phyloP scores from a whole-genome alignment of 1,140 invertebrate genomes.

The Zaprionus ghesquierei region DNA sequence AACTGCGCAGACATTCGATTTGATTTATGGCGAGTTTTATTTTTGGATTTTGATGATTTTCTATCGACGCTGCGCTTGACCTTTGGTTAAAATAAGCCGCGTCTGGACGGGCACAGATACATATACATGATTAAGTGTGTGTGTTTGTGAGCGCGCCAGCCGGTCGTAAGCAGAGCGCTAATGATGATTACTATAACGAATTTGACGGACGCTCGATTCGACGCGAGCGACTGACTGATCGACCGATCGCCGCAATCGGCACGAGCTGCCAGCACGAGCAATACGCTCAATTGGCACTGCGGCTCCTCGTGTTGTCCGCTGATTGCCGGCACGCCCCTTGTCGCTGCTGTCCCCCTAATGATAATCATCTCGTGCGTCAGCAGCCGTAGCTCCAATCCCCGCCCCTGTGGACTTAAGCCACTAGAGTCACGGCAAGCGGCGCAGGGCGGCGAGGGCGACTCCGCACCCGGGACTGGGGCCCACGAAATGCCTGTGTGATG shows the following conservation, averaged over 20 bases:
- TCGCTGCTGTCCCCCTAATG: conserved; percentile 24
- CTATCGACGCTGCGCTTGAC: conserved; percentile 59
- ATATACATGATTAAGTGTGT: not conserved
- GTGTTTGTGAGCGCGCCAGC: not conserved
- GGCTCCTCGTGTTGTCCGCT: conserved; percentile 60
- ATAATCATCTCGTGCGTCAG: conserved; percentile 81
- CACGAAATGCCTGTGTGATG: conserved; percentile 43
- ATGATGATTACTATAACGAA: conserved; percentile 77
- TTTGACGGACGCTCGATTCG: conserved; percentile 42
- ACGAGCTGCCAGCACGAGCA: conserved; percentile 59
- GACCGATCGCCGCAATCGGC: conserved; percentile 52
- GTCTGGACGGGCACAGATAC: conserved; percentile 48
- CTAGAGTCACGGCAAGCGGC: conserved; percentile 1
- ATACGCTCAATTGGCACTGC: conserved; percentile 72
- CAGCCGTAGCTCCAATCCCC: conserved; percentile 43
- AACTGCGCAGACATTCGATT: conserved; percentile 25
- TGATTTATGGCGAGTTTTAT: conserved; percentile 42
- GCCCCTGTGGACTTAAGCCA: conserved; percentile 54
- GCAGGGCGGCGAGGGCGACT: not conserved
- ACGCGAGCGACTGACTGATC: conserved; percentile 18
- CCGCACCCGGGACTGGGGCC: conserved; percentile 19
- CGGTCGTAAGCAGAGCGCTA: conserved; percentile 34
- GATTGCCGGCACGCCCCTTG: conserved; percentile 47
- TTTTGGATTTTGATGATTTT: conserved; percentile 50
- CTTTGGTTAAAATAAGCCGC: conserved; percentile 65